Percentiles rank a stretch among this genome's conserved stretches.
Conservation (phyloP, 1,140 invertebrate species). For the Archivesica marissinica region DNA sequence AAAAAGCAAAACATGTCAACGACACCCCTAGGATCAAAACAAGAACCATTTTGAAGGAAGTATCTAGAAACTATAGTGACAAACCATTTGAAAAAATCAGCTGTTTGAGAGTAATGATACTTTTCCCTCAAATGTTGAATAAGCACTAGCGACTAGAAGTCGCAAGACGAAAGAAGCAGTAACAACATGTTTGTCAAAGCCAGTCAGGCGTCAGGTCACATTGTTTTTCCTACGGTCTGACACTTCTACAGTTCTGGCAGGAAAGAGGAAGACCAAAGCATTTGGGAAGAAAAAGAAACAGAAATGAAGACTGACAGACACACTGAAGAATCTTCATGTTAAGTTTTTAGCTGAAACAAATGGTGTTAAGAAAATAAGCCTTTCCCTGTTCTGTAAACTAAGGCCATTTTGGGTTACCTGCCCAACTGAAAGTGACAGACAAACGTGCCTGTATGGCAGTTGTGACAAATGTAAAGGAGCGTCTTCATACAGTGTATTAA, state of each 20-base stretch:
- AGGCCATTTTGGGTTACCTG: constrained; percentile 4
- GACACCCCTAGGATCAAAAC: not conserved
- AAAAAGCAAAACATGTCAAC: not conserved
- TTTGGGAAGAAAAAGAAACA: not conserved
- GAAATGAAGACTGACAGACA: not conserved
- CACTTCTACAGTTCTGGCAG: not conserved
- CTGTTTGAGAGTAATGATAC: not conserved
- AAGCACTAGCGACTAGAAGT: not conserved
- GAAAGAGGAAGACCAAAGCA: constrained; percentile 18
- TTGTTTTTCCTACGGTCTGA: not conserved
- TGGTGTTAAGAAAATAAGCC: not conserved
- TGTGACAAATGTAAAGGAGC: too few relatives aligned
- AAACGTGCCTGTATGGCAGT: not conserved
- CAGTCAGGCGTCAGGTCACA: not conserved
- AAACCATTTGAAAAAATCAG: not conserved
- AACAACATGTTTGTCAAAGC: constrained; percentile 1
- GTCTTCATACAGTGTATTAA: too few relatives aligned
- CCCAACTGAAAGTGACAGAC: not conserved
- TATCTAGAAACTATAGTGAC: not conserved
- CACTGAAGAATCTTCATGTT: not conserved
- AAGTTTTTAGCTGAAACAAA: constrained; percentile 26
- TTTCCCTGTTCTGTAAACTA: not conserved
- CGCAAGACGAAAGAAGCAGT: not conserved
- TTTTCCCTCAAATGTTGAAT: not conserved
- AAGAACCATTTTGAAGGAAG: not conserved